Percentiles rank a stretch among this genome's conserved stretches.
Evolutionary conservation across 2,888 invertebrate species (phyloP).

Genomic region (Eledona agricola): DNA sequence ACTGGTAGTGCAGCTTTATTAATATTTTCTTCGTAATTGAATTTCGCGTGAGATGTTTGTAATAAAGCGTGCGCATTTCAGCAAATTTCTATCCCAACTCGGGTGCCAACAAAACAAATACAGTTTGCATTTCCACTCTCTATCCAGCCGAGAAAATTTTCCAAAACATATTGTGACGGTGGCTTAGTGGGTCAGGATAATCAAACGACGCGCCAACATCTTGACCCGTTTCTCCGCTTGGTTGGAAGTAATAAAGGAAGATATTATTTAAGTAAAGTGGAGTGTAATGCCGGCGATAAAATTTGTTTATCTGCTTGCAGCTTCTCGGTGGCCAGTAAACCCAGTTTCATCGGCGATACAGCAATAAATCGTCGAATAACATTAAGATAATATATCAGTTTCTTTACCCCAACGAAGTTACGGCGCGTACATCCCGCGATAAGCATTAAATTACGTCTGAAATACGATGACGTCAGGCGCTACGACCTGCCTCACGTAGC

Average conservation of each 20-base stretch:
- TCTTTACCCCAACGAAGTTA: slow-evolving; percentile 36
- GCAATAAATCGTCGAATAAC: slow-evolving; percentile 39
- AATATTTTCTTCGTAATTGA: slow-evolving; percentile 33
- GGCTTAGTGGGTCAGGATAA: too few species aligned
- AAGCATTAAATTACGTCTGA: slow-evolving; percentile 53
- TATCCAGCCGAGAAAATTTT: too few species aligned
- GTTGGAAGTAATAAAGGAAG: slow-evolving; percentile 20
- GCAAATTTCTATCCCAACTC: too few species aligned
- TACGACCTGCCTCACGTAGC: slow-evolving; percentile 48
- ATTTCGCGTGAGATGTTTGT: slow-evolving; percentile 25
- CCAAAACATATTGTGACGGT: too few species aligned
- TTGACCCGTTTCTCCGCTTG: slow-evolving; percentile 17
- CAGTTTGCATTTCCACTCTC: too few species aligned
- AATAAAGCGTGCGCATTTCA: slow-evolving; percentile 4
- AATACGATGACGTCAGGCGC: slow-evolving; percentile 48
- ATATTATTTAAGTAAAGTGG: slow-evolving; percentile 24
- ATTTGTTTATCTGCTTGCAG: slow-evolving; percentile 36
- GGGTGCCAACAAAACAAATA: too few species aligned
- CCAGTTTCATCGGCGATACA: slow-evolving; percentile 37
- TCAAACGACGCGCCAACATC: too few species aligned
- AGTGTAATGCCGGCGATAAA: slow-evolving; percentile 29
- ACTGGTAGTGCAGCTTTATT: slow-evolving; percentile 31
- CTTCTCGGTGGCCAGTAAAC: slow-evolving; percentile 32
- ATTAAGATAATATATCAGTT: slow-evolving; percentile 41
- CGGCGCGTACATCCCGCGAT: slow-evolving; percentile 42